These are phyloP conservation scores for Lucifuga dentata DNA, from an alignment of 2,113 vertebrate species.

Conservation along the genomic window DNA sequence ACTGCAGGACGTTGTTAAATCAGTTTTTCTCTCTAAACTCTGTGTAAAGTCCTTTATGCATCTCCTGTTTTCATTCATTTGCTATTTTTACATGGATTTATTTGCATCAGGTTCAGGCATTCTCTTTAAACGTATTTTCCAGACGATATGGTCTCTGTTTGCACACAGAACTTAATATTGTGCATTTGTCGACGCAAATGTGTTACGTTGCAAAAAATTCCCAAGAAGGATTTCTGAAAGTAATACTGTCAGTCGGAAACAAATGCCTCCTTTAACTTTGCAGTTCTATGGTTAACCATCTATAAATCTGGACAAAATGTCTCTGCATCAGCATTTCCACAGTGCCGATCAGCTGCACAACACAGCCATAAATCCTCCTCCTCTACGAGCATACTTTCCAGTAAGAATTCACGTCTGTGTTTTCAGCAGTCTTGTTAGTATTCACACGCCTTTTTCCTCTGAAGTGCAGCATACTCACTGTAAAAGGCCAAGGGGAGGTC, in stretches of 20 bases:
- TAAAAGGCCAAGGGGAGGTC: constrained; percentile 48
- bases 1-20: constrained; percentile 12
- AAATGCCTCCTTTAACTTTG: constrained; percentile 29
- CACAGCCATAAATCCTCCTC: constrained; percentile 58
- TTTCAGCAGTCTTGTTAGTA: constrained; percentile 58
- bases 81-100: constrained; percentile 30
- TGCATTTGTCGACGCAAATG: constrained; percentile 6
- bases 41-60: constrained; percentile 4
- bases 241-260: constrained; percentile 47
- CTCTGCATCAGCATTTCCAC: constrained; percentile 64
- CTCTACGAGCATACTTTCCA: constrained; percentile 44
- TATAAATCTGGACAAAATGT: constrained; percentile 57
- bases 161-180: neutral
- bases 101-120: constrained; percentile 22
- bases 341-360: constrained; percentile 49
- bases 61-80: constrained; percentile 23
- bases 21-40: neutral
- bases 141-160: constrained; percentile 29
- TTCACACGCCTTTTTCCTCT: constrained; percentile 29
- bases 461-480: constrained; percentile 32
- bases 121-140: constrained; percentile 34
- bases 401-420: constrained; percentile 30
- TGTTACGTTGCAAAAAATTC: constrained; percentile 26
- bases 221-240: constrained; percentile 30
- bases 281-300: constrained; percentile 33